Conservation (phyloP, 1,140 invertebrate genomes). For the Drosophila ficusphila region DNA sequence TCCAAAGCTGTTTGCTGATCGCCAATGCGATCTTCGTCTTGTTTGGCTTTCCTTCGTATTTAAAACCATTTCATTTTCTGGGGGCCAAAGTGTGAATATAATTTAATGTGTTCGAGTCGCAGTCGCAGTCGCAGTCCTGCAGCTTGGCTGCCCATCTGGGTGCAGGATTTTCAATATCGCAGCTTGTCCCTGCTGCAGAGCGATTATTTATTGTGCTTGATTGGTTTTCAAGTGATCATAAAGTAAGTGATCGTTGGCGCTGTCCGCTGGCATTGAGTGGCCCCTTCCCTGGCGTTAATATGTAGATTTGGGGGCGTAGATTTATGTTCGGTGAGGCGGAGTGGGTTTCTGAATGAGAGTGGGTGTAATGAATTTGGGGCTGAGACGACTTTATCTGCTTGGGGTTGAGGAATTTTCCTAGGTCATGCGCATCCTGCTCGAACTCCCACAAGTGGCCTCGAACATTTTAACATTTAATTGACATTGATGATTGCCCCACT, state of each 20-base stretch:
- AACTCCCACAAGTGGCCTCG: conserved; percentile 62
- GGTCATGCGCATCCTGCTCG: conserved; percentile 43
- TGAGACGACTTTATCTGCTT: conserved; percentile 59
- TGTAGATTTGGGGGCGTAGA: conserved; percentile 79
- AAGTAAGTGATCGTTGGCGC: conserved; percentile 81
- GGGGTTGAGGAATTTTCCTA: conserved; percentile 21
- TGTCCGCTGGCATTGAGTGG: conserved; percentile 56
- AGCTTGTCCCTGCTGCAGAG: conserved; percentile 45
- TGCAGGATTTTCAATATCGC: conserved; percentile 80
- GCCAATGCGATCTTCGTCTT: conserved; percentile 50
- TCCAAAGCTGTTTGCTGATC: conserved; percentile 61
- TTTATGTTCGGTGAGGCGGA: conserved; percentile 52
- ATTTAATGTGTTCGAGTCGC: conserved; percentile 72
- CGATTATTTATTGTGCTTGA: conserved; percentile 84
- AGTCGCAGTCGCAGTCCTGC: conserved; percentile 3
- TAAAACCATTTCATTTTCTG: conserved; percentile 80
- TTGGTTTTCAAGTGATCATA: conserved; percentile 84
- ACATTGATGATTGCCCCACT: conserved; percentile 72
- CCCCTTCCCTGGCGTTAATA: conserved; percentile 66
- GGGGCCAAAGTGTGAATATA: conserved; percentile 84
- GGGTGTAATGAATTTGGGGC: conserved; percentile 38
- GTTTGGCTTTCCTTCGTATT: conserved; percentile 68
- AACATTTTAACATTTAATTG: conserved; percentile 76
- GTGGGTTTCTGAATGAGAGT: conserved; percentile 2
- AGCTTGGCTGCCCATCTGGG: conserved; percentile 20